A percentile compares a stretch with the other conserved stretches of the same genome.
These are phyloP conservation scores for Centruroides vittatus DNA, from an alignment of 1,140 invertebrate species.

Conservation along the genomic window DNA sequence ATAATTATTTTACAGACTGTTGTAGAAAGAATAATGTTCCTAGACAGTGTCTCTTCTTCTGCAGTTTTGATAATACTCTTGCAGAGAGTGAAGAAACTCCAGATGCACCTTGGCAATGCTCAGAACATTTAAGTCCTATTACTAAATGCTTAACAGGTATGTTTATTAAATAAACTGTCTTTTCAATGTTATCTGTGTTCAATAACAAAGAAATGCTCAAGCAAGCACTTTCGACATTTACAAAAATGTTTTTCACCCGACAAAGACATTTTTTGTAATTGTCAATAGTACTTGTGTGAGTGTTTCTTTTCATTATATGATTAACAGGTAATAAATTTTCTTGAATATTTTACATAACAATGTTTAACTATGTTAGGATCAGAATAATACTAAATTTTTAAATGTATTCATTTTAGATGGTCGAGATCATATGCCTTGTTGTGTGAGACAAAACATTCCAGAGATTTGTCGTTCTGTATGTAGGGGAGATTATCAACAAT, in stretches of 20 bases:
- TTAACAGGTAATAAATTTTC: too few species aligned
- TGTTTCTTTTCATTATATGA: too few species aligned
- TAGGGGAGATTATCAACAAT: slow-evolving; percentile 58
- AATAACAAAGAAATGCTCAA: background rate
- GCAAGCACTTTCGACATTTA: background rate
- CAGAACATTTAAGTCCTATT: background rate
- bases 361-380: too few species aligned
- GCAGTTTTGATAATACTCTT: background rate
- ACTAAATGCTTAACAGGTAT: background rate
- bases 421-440: slow-evolving; percentile 66
- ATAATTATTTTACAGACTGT: background rate
- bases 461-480: slow-evolving; percentile 70
- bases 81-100: background rate
- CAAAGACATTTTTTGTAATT: too few species aligned
- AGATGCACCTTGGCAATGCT: slow-evolving; percentile 1
- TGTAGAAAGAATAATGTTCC: background rate
- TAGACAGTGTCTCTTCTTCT: background rate
- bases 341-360: too few species aligned
- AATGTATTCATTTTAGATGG: slow-evolving; percentile 38
- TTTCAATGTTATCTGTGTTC: background rate
- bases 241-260: too few species aligned
- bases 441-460: slow-evolving; percentile 56
- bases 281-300: too few species aligned
- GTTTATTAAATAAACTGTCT: background rate
- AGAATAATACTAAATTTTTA: too few species aligned